A percentile compares a stretch with the other conserved stretches of the same genome.
phyloP scores from a whole-genome alignment of 1,140 invertebrate species.

The Carcinoscorpius rotundicauda region DNA sequence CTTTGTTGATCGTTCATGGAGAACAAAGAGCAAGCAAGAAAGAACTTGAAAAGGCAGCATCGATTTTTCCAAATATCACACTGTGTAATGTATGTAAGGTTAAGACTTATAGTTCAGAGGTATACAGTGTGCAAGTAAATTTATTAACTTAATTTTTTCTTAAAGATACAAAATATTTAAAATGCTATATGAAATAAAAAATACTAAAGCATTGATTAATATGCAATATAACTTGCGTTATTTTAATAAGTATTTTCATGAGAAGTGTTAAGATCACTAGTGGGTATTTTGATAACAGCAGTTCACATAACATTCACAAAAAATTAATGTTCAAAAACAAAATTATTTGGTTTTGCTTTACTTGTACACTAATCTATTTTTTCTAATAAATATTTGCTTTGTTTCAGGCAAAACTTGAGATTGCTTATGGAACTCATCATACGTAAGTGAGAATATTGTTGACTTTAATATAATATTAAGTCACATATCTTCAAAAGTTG shows the following conservation, averaged over 20 bases:
- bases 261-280: not conserved
- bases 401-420: slow-evolving; percentile 31
- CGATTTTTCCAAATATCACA: slow-evolving; percentile 27
- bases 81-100: slow-evolving; percentile 30
- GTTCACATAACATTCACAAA: too few relatives aligned
- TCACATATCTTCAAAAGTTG: too few relatives aligned
- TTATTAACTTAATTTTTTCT: slow-evolving; percentile 8
- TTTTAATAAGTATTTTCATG: not conserved
- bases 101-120: slow-evolving; percentile 9
- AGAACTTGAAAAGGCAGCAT: slow-evolving; percentile 27
- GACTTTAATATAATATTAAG: too few relatives aligned
- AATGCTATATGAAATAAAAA: not conserved
- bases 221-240: not conserved
- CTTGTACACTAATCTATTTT: slow-evolving; percentile 1
- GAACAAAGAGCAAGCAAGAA: slow-evolving; percentile 43
- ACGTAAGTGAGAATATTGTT: slow-evolving; percentile 42
- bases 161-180: slow-evolving; percentile 2
- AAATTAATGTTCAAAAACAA: too few relatives aligned
- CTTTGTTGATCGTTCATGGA: slow-evolving; percentile 65
- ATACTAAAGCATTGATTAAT: not conserved
- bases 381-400: slow-evolving; percentile 5
- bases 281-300: too few relatives aligned
- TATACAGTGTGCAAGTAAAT: slow-evolving; percentile 5
- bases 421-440: slow-evolving; percentile 73
- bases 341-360: not conserved